These are phyloP conservation scores for Lepidocyrtinus sp. DNA, from an alignment of 2,888 invertebrate genomes.

Conservation along the genomic window DNA sequence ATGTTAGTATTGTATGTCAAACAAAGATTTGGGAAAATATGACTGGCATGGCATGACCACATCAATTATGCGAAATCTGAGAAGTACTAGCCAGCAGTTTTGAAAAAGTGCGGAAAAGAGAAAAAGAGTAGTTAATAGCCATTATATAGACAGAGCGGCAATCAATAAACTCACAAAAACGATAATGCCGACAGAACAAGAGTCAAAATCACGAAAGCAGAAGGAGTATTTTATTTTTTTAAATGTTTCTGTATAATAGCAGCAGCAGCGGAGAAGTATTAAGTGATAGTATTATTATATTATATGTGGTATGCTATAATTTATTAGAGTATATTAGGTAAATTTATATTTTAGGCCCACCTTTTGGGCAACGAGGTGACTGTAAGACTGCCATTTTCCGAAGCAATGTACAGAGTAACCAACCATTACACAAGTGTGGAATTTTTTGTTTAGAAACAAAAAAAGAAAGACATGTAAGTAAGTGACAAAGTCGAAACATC, in stretches of 20 bases:
- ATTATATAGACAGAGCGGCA: slow-evolving; percentile 22
- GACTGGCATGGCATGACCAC: slow-evolving; percentile 16
- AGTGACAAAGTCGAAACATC: slow-evolving; percentile 29
- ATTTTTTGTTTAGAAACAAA: slow-evolving; percentile 21
- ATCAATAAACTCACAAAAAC: slow-evolving; percentile 53
- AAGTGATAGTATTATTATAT: slow-evolving; percentile 31
- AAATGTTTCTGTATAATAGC: background rate
- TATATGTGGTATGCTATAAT: slow-evolving; percentile 6
- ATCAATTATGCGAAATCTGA: background rate
- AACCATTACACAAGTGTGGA: slow-evolving; percentile 14
- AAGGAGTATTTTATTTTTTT: slow-evolving; percentile 23
- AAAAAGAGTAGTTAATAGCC: slow-evolving; percentile 4
- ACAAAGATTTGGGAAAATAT: background rate
- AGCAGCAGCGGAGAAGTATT: slow-evolving; percentile 9
- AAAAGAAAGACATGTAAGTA: slow-evolving; percentile 32
- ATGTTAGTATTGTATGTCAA: slow-evolving; percentile 35
- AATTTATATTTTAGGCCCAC: slow-evolving; percentile 70
- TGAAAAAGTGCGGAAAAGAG: slow-evolving; percentile 36
- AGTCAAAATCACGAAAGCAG: slow-evolving; percentile 40
- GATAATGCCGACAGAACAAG: slow-evolving; percentile 40
- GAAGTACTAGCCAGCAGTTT: slow-evolving; percentile 9
- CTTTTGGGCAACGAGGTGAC: slow-evolving; percentile 74
- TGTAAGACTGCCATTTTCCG: slow-evolving; percentile 73
- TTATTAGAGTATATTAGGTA: slow-evolving; percentile 1
- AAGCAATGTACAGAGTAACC: slow-evolving; percentile 42